Conservation (phyloP, 2,888 invertebrate genomes). For the Lasioglossum villosulum region DNA sequence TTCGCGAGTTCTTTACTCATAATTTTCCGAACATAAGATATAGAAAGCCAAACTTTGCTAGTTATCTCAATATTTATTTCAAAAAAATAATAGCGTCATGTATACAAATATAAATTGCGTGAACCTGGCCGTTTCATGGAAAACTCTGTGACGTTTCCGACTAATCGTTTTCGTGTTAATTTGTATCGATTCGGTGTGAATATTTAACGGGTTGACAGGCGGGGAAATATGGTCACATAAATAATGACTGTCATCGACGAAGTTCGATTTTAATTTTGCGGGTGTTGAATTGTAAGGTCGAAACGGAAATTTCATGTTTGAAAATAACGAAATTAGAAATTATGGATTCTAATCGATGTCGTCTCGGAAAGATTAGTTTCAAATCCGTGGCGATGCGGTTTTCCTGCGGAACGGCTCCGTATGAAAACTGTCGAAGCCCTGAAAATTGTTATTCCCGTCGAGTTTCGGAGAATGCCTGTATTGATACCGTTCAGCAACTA, state of each 20-base stretch:
- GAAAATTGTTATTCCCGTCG: constrained; percentile 64
- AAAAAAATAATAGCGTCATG: constrained; percentile 12
- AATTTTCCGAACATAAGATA: neutral
- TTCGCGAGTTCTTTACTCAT: neutral
- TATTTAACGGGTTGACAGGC: neutral
- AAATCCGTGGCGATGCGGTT: neutral
- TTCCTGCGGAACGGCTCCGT: neutral
- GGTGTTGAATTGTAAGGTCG: neutral
- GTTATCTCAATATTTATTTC: neutral
- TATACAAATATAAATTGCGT: constrained; percentile 14
- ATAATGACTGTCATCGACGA: neutral
- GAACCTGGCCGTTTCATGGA: constrained; percentile 16
- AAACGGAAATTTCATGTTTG: neutral
- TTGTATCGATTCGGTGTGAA: constrained; percentile 10
- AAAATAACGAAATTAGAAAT: neutral
- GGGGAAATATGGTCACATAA: neutral
- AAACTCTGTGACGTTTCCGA: constrained; percentile 19
- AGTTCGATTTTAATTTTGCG: neutral
- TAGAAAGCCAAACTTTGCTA: neutral
- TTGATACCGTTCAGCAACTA: constrained; percentile 63
- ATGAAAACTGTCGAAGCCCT: constrained; percentile 14
- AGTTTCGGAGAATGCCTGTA: constrained; percentile 53
- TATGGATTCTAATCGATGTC: neutral
- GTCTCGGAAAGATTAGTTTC: neutral
- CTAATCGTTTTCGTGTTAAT: neutral